These are phyloP conservation scores for Xenopus laevis DNA, from an alignment of 2,113 vertebrate species.

Conservation along the genomic window DNA sequence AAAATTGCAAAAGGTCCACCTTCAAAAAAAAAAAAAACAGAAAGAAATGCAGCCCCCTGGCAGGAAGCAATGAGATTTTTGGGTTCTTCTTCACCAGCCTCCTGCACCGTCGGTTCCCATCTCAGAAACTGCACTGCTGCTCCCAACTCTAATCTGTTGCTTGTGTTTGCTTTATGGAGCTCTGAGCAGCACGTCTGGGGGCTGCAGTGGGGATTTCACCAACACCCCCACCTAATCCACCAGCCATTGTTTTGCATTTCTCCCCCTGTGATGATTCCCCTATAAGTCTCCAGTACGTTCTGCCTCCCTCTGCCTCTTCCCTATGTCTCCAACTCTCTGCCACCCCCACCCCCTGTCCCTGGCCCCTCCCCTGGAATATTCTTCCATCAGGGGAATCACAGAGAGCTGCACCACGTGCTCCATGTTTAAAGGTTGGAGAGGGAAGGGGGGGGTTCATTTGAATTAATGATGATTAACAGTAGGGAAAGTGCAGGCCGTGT, in stretches of 20 bases:
- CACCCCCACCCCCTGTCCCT: too few species aligned
- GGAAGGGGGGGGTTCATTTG: neutral
- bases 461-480: constrained; percentile 22
- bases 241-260: neutral
- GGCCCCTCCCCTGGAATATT: constrained; percentile 28
- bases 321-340: neutral
- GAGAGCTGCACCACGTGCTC: constrained; percentile 8
- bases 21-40: too few species aligned
- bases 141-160: neutral
- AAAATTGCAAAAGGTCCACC: too few species aligned
- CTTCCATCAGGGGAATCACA: constrained; percentile 32
- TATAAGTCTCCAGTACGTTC: constrained; percentile 36
- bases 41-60: constrained; percentile 17
- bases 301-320: constrained; percentile 17
- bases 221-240: neutral
- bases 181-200: neutral
- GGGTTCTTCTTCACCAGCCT: constrained; percentile 3
- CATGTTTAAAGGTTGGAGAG: constrained; percentile 17
- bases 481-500: constrained; percentile 6
- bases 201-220: neutral
- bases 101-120: neutral
- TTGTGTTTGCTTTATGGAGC: neutral
- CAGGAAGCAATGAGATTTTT: constrained; percentile 40
- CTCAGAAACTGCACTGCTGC: constrained; percentile 5
- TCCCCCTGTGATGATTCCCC: constrained; percentile 13